Evolutionary conservation across 2,113 vertebrate species (phyloP).

Genomic region (Muntiacus reevesi): DNA sequence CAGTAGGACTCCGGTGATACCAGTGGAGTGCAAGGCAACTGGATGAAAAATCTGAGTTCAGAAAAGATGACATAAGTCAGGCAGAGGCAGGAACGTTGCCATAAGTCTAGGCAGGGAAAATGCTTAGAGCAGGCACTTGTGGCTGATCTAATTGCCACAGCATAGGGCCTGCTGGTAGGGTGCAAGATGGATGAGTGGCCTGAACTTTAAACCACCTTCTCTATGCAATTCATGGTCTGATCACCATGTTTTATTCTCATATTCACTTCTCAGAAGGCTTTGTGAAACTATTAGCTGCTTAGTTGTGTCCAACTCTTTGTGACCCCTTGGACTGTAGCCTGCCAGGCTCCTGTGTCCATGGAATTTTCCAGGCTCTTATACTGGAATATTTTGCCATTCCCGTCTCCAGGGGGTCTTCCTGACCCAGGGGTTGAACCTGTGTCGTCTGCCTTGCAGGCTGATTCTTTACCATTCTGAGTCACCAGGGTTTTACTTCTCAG

Average conservation of each 20-base stretch:
- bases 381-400: not conserved
- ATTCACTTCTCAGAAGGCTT: not conserved
- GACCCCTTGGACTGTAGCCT: accelerated
- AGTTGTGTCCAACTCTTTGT: not conserved
- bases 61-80: not conserved
- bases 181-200: not conserved
- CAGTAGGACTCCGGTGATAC: not conserved
- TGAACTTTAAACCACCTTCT: not conserved
- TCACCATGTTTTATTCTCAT: not conserved
- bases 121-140: not conserved
- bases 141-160: not conserved
- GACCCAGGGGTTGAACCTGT: not conserved
- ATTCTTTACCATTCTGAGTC: not conserved
- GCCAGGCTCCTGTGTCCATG: not conserved
- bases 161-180: not conserved
- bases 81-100: not conserved
- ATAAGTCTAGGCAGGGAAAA: not conserved
- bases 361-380: not conserved
- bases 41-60: not conserved
- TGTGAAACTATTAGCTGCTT: not conserved
- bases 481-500: not conserved
- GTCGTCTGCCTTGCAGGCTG: not conserved
- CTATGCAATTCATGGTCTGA: not conserved
- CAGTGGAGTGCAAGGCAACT: not conserved
- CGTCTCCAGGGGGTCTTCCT: not conserved